Evolutionary conservation across 2,797 vertebrate species (phyloP), one percentile per base, ranked within the genome.

Genomic region (Emydoidea blandingii): DNA sequence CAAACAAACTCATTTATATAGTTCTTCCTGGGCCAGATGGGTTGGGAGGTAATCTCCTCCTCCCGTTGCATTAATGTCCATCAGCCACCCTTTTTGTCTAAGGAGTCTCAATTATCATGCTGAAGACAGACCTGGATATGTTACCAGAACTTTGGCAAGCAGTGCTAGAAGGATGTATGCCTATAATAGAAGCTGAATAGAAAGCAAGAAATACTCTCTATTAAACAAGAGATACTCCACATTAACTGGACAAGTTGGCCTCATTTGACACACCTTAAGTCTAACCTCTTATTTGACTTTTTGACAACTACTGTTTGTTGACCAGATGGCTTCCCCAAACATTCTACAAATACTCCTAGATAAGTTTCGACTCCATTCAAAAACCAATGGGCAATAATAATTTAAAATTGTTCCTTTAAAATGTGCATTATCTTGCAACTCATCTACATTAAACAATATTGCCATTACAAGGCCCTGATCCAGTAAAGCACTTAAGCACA

Each of bases 161-260:
- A 85, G 16, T 12, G 23, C 52, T 62, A 81, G 9, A 68, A 44
- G 79, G 54, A 23, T 34, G 21, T 3, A 34, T 81, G 31, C 31
- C 18, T 12, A 56, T 79, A 27, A 50, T 0, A 91, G 31, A 37
- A 84, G 11, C 72, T 0, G 12, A 95, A 78, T 27, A 82, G 3
- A 53, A 91, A 85, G 49, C 4, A 79, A 2, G 57, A 62, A 6
- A 31, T 27, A 8, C 49, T n/a, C 57, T 54, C 53, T 9, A 23
- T 59, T 37, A 29, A 19, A 11, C 25, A 76, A 87, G 84, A 91
- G 5, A 81, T 47, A 6, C 56, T n/a, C 53, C 14, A 0, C 2
- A 14, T 31, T 81, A 37, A 62, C 56, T 37, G 47, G 59, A 2
- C 14, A 84, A 74, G 76, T 25, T 14, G 62, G 49, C 34, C 82